Base-by-base conservation (phyloP, 2,113 vertebrate genomes). In the Aldabrachelys gigantea region DNA sequence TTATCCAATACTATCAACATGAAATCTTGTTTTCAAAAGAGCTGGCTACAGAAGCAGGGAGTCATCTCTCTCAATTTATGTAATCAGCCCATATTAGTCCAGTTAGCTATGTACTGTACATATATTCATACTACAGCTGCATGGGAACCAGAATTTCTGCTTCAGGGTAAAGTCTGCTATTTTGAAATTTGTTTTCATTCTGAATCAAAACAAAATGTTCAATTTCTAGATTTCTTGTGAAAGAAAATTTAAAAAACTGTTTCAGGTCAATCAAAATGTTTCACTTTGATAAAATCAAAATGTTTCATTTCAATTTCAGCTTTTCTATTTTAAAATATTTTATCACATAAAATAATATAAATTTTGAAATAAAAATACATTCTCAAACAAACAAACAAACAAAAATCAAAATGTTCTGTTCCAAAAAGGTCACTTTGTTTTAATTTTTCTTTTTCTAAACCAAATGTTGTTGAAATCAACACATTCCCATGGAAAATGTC, bases 1-100 rank as follows among this genome's bases (percentile, higher is more conserved):
- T 94, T 76, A 87, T 87, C 65, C 38, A 93, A 84, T 82, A 4
- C 19, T 89, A 83, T 89, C 89, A 93, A 4, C 80, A 76, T 52
- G 53, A 91, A 91, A 93, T 80, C 83, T 16, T 78, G 10, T 78
- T 41, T 47, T 78, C 75, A 47, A 8, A 25, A 47, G 25, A 78
- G 11, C 41, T 44, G 38, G 44, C 27, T 22, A 49, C 24, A 78
- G 1, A 53, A 10, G 59, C 84, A 56, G 69, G 85, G 29, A 91
- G 88, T 84, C 93, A 78, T 89, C 85, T 93, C 86, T 89, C 62
- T 87, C n/a, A 65, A 89, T 17, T 91, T 44, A 0, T 8, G 8
- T 76, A 86, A 16, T 29, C 57, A 50, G 79, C 56, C 88, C 24
- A 0, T n/a, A 92, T 91, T 89, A 84, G 65, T 38, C n/a, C 65